Evolutionary conservation across 1,140 invertebrate species (phyloP).

Genomic region (Hyles euphorbiae): DNA sequence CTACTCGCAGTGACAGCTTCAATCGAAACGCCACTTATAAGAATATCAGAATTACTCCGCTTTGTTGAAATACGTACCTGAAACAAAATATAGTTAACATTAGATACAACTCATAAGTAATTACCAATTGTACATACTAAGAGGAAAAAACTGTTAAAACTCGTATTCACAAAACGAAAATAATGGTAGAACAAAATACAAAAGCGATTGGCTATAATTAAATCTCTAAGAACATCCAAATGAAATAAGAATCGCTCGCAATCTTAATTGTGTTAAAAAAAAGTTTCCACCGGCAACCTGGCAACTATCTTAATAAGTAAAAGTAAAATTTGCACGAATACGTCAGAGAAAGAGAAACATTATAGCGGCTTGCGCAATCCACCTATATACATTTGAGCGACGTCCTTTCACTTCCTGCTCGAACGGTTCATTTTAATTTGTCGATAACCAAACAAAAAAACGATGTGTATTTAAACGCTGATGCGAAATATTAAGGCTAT

Average conservation of each 20-base stretch:
- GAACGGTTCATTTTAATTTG: constrained; percentile 19
- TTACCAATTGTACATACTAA: too few relatives aligned
- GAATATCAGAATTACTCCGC: constrained; percentile 7
- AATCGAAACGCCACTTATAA: neutral
- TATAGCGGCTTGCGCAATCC: constrained; percentile 4
- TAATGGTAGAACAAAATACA: too few relatives aligned
- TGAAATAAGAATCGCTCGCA: neutral
- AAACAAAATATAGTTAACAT: constrained; percentile 21
- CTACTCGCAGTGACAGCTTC: constrained; percentile 21
- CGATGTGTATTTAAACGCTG: neutral
- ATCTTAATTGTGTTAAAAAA: constrained; percentile 5
- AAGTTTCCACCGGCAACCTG: neutral
- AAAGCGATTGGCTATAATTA: too few relatives aligned
- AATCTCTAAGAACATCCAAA: too few relatives aligned
- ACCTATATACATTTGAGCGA: constrained; percentile 6
- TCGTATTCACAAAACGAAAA: too few relatives aligned
- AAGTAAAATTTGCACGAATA: constrained; percentile 6
- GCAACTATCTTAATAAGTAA: constrained; percentile 4
- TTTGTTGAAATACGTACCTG: constrained; percentile 32
- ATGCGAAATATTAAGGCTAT: too few relatives aligned
- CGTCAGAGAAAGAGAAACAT: constrained; percentile 9
- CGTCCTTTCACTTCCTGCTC: constrained; percentile 11
- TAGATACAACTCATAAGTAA: neutral
- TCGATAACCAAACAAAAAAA: neutral
- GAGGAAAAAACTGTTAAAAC: too few relatives aligned